Base-by-base conservation (phyloP, 2,113 vertebrate genomes). In the Esox niger region DNA sequence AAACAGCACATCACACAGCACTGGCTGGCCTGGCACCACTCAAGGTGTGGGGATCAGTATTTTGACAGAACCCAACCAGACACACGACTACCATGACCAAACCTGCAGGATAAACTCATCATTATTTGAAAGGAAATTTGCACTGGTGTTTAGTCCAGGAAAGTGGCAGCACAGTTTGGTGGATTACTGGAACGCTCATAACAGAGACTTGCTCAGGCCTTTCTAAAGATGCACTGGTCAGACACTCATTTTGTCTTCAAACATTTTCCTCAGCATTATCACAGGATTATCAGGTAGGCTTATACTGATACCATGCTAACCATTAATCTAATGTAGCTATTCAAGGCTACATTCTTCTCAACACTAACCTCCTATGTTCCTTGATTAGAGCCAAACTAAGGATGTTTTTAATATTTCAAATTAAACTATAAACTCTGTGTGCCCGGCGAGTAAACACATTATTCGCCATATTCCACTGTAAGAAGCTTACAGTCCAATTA, bases 341-440 rank as follows among this genome's bases (percentile, higher is more conserved):
- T 83, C 79, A 74, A 56, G 74, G 75, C 58, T 62, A 25, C 74
- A 82, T 81, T 81, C 81, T 69, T 78, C 77, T 73, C 79, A 80
- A 79, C 70, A 52, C 35, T 62, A 69, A 47, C 77, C 75, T 79
- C 77, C 55, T 68, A 61, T n/a, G 25, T 30, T 38, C 26, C 1
- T 46, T 46, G 17, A 55, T 71, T 49, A 9, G 2, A 73, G 26
- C 67, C 49, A 57, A 58, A 62, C 56, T 68, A 64, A 66, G 32
- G 59, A 67, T 66, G 65, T 70, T 76, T 77, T 65, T 72, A 69
- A 78, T 77, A 71, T 75, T 72, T 70, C 62, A 82, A 83, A 80
- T 64, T 72, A 35, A 79, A 79, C 66, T 71, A 65, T 43, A 75
- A 71, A 78, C 65, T 64, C 13, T 8, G 63, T 32, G 52, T 49